Evolutionary conservation across 2,888 invertebrate species (phyloP).

Genomic region (Hoplodrina blanda): DNA sequence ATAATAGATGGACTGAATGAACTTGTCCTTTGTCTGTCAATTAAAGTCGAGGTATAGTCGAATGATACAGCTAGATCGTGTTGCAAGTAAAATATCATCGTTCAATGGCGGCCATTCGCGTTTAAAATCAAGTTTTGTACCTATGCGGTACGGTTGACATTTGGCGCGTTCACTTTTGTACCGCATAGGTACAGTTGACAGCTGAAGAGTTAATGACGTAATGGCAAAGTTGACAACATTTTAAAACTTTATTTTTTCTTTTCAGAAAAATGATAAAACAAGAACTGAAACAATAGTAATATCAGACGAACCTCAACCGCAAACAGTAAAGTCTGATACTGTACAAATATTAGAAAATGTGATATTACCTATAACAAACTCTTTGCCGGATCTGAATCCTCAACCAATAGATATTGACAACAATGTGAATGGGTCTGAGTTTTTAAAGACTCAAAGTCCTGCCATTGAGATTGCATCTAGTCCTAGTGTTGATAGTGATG

Average conservation of each 20-base stretch:
- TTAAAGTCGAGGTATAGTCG: too few relatives aligned
- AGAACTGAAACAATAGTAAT: constrained; percentile 29
- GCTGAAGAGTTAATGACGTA: too few relatives aligned
- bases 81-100: too few relatives aligned
- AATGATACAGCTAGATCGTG: too few relatives aligned
- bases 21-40: too few relatives aligned
- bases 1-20: too few relatives aligned
- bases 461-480: constrained; percentile 39
- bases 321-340: constrained; percentile 16
- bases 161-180: too few relatives aligned
- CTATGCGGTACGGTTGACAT: too few relatives aligned
- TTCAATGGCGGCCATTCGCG: too few relatives aligned
- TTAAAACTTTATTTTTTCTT: neutral
- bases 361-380: constrained; percentile 36
- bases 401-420: constrained; percentile 46
- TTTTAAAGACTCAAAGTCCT: constrained; percentile 16
- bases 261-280: constrained; percentile 44
- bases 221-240: neutral
- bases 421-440: neutral
- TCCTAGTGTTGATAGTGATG: constrained; percentile 49
- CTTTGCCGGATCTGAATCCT: constrained; percentile 64
- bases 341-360: constrained; percentile 36
- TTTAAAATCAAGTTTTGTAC: too few relatives aligned
- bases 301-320: constrained; percentile 21
- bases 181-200: too few relatives aligned